These are phyloP conservation scores for Vireo griseus DNA, from an alignment of 2,797 vertebrate species.

Conservation along the genomic window DNA sequence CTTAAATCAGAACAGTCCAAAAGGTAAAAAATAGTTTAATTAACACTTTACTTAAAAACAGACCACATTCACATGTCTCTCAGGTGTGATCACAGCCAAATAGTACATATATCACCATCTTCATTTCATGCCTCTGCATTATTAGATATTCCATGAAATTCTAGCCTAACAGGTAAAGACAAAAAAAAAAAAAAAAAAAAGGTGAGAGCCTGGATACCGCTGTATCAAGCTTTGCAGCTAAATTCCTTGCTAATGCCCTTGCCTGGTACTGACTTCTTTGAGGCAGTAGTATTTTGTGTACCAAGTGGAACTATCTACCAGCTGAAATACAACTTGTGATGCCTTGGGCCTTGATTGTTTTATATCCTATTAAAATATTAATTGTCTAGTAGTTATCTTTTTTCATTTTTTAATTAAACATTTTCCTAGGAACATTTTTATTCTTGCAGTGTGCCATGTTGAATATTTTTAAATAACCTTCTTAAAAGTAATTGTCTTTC, in stretches of 20 bases:
- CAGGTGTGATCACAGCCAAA: not conserved
- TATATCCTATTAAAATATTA: constrained; percentile 35
- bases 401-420: not conserved
- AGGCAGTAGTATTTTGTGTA: not conserved
- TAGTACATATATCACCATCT: not conserved
- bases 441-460: not conserved
- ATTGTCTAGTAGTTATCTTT: not conserved
- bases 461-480: not conserved
- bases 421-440: not conserved
- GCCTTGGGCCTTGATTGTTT: not conserved
- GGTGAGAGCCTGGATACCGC: not conserved
- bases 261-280: not conserved
- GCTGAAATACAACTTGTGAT: not conserved
- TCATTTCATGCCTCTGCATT: not conserved
- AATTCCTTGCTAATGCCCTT: not conserved
- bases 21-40: not conserved
- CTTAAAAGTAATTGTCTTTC: not conserved
- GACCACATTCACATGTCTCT: not conserved
- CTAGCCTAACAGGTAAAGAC: not conserved
- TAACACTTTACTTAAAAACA: not conserved
- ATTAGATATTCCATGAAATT: not conserved
- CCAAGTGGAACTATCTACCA: not conserved
- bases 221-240: not conserved
- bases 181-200: not conserved
- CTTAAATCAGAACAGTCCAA: not conserved